Evolutionary conservation across 2,797 vertebrate genomes (phyloP), one percentile per base, ranked within the genome.

Genomic region (Rallus crepitans): DNA sequence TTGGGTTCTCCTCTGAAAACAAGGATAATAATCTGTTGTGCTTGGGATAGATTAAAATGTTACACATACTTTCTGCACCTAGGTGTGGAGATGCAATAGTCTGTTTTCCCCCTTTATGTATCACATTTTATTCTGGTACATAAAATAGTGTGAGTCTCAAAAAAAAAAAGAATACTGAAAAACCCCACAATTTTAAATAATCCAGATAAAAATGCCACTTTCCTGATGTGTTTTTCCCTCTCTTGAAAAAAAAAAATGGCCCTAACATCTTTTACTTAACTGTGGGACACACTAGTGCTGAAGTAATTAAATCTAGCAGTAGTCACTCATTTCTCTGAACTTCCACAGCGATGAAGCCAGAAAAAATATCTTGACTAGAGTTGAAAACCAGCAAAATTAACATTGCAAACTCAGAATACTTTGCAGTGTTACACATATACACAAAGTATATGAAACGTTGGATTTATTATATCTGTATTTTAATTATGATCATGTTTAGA

Each of bases 251-350:
- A 42, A 68, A 71, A 71, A 73, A 64, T 2, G 10, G 30, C 2
- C 2, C 35, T 83, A 59, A 59, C 35, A 40, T 10, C 11, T 82
- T 93, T 91, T 52, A 61, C 77, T 93, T 93, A 88, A 30, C 30
- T 89, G 16, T 65, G 57, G 55, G 92, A 63, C 7, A 72, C 10
- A 60, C 3, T 27, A 50, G 4, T 55, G 37, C 9, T 27, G 7
- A 59, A 93, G 47, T 94, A 93, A 88, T 88, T 93, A 90, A 86
- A 90, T 82, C 12, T 18, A 66, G 20, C 63, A 16, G 35, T 55
- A 95, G 14, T 59, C 40, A 90, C 40, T 57, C 16, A 33, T 90
- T 97, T 93, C 30, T 61, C 47, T 15, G 15, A n/a, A 11, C 28
- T 12, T 57, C 24, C n/a, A 33, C 23, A 57, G 39, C 45, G 68